A percentile compares a stretch with the other conserved stretches of the same genome.
These are phyloP conservation scores for Microctonus hyperodae DNA, from an alignment of 2,888 invertebrate species.

Conservation along the genomic window DNA sequence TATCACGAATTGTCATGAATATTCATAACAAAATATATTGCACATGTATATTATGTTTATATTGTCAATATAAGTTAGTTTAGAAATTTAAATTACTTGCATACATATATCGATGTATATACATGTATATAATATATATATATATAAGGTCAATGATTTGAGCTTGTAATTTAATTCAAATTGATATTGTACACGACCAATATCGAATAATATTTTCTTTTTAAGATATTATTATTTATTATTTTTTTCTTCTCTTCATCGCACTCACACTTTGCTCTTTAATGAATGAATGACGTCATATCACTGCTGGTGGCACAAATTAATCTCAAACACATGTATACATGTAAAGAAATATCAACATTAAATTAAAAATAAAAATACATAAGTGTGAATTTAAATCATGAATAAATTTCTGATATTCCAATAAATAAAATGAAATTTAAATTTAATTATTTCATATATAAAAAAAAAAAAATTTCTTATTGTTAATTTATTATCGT, in stretches of 20 bases:
- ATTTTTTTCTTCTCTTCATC: neutral
- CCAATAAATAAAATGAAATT: no score
- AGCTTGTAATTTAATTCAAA: constrained; percentile 11
- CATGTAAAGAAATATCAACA: neutral
- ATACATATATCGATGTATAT: no score
- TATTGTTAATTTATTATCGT: neutral
- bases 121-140: neutral
- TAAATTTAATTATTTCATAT: no score
- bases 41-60: neutral
- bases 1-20: constrained; percentile 3
- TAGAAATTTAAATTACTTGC: neutral
- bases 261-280: neutral
- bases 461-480: no score
- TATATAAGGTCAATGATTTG: neutral
- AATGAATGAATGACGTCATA: neutral
- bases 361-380: neutral
- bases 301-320: neutral
- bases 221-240: neutral
- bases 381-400: no score
- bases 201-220: neutral
- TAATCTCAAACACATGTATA: neutral
- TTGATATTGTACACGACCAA: constrained; percentile 3
- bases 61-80: neutral
- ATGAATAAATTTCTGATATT: no score
- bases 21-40: constrained; percentile 14